phyloP scores from a whole-genome alignment of 2,113 vertebrate genomes.

The Suricata suricatta region DNA sequence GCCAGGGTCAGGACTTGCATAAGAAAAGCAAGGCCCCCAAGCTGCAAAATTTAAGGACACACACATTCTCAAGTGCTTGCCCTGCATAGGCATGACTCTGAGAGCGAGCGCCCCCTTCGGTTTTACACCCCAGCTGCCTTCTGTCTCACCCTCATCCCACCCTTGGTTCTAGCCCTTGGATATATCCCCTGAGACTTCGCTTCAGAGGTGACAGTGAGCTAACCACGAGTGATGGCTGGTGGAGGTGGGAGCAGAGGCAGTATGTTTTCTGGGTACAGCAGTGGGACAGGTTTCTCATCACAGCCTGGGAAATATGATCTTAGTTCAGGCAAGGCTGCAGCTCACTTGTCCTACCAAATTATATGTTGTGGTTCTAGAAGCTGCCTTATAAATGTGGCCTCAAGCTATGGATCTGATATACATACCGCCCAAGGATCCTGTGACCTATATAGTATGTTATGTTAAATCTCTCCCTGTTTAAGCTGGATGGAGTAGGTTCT shows the following conservation, averaged over 20 bases:
- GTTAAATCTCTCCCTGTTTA: background rate
- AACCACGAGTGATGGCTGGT: background rate
- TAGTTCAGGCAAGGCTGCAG: background rate
- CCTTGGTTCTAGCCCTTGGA: background rate
- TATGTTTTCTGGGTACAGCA: background rate
- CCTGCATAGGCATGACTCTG: too few species aligned
- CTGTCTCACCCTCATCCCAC: too few species aligned
- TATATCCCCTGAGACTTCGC: background rate
- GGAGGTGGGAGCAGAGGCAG: background rate
- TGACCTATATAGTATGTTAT: background rate
- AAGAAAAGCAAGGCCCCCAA: background rate
- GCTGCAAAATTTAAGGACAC: background rate
- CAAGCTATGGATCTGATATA: accelerated
- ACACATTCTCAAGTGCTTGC: background rate
- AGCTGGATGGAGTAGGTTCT: background rate
- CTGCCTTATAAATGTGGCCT: background rate
- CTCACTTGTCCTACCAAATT: background rate
- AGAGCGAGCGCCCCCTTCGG: background rate
- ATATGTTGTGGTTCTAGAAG: background rate
- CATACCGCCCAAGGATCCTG: background rate
- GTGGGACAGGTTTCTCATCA: background rate
- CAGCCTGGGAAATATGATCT: background rate
- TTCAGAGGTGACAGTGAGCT: background rate
- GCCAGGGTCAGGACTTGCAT: background rate
- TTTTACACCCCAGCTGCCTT: background rate